phyloP scores from a whole-genome alignment of 1,140 invertebrate genomes.

The Lepidotrigona ventralis region DNA sequence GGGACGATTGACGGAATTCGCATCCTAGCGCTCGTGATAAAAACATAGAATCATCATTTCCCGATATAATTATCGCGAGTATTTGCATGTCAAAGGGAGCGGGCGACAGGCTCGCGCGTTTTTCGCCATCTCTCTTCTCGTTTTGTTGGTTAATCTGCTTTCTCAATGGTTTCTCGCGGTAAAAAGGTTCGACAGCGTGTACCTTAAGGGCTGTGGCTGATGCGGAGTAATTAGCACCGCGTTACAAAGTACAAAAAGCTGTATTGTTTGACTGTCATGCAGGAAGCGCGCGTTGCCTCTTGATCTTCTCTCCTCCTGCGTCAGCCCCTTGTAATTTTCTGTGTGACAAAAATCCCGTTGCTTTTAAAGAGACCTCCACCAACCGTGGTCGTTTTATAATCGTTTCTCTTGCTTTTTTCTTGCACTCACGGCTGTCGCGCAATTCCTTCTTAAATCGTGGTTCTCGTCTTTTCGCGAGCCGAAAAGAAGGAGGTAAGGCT shows the following conservation, averaged over 20 bases:
- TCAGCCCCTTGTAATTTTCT: slow-evolving; percentile 55
- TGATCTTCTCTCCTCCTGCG: background rate
- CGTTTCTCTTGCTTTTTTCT: background rate
- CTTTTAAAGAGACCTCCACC: slow-evolving; percentile 59
- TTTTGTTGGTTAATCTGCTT: slow-evolving; percentile 59
- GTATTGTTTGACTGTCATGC: slow-evolving; percentile 62
- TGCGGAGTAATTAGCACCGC: slow-evolving; percentile 72
- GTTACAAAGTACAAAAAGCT: slow-evolving; percentile 71
- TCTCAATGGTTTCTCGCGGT: slow-evolving; percentile 50
- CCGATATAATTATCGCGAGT: slow-evolving; percentile 20
- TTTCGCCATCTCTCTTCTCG: background rate
- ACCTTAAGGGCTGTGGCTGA: slow-evolving; percentile 56
- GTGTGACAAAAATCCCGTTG: slow-evolving; percentile 70
- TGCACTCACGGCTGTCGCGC: background rate
- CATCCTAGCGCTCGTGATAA: background rate
- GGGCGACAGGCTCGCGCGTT: slow-evolving; percentile 35
- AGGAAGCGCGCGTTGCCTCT: background rate
- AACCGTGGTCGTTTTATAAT: background rate
- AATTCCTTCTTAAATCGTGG: background rate
- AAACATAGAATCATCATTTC: slow-evolving; percentile 5
- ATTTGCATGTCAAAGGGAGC: slow-evolving; percentile 30
- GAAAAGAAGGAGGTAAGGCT: no score
- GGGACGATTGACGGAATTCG: background rate
- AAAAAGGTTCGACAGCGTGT: slow-evolving; percentile 62
- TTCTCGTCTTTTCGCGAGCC: background rate